phyloP scores from a whole-genome alignment of 2,797 vertebrate genomes.

The Hafferia zeledoni region DNA sequence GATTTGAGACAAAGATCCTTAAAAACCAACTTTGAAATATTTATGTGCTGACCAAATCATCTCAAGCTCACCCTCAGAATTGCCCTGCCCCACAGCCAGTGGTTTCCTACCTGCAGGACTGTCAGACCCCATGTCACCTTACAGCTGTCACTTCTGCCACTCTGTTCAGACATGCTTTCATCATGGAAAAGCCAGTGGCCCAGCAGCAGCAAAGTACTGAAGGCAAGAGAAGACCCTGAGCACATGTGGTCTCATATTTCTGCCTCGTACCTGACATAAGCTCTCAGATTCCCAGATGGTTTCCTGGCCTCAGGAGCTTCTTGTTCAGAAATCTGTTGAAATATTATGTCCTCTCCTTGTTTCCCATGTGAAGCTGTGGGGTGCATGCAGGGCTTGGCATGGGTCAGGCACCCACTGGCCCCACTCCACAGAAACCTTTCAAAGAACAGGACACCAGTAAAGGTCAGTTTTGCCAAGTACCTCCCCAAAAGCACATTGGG shows the following conservation, averaged over 20 bases:
- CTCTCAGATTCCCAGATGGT: rapidly evolving
- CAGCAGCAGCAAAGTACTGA: neutral
- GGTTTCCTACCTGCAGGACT: neutral
- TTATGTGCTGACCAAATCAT: neutral
- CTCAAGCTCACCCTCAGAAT: neutral
- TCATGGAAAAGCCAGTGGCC: neutral
- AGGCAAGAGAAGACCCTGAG: neutral
- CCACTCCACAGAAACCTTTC: neutral
- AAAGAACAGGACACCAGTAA: rapidly evolving
- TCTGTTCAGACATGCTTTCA: neutral
- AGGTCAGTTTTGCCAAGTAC: neutral
- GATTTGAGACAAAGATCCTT: neutral
- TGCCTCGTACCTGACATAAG: neutral
- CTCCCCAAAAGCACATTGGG: neutral
- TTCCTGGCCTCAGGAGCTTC: neutral
- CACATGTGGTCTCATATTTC: rapidly evolving
- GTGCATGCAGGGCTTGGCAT: neutral
- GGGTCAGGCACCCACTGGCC: neutral
- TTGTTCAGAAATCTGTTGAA: neutral
- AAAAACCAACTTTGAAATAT: neutral
- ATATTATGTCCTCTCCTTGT: neutral
- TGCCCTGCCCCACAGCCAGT: neutral
- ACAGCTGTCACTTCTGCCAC: neutral
- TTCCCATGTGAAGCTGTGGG: neutral
- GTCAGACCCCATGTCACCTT: neutral